phyloP scores from a whole-genome alignment of 1,140 invertebrate species.

The Prorops nasuta region DNA sequence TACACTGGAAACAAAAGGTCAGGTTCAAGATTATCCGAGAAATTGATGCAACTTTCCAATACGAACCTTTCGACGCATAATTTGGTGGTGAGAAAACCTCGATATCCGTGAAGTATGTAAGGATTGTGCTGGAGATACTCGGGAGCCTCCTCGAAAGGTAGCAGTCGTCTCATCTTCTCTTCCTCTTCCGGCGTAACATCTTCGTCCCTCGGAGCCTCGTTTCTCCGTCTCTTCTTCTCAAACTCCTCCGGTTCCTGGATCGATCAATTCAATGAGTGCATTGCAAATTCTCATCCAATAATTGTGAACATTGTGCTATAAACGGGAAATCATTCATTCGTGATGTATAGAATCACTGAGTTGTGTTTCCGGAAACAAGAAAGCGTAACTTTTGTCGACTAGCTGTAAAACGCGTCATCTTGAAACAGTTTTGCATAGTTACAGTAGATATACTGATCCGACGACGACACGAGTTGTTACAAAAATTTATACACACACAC shows the following conservation, averaged over 20 bases:
- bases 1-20: constrained; percentile 63
- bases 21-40: too few species aligned
- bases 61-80: constrained; percentile 82
- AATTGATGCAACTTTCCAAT: neutral
- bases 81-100: constrained; percentile 75
- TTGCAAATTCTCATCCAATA: neutral
- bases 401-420: too few species aligned
- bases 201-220: constrained; percentile 38
- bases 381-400: too few species aligned
- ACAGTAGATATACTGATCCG: too few species aligned
- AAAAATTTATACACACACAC: too few species aligned
- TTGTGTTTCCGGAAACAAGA: too few species aligned
- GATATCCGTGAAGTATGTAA: constrained; percentile 68
- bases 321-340: too few species aligned
- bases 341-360: too few species aligned
- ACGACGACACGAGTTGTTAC: too few species aligned
- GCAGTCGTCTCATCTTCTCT: constrained; percentile 50
- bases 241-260: constrained; percentile 29
- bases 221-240: too few species aligned
- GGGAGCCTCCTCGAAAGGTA: constrained; percentile 69
- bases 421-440: too few species aligned
- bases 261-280: constrained; percentile 1
- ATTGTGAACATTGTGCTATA: too few species aligned
- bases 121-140: constrained; percentile 80
- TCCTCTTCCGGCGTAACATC: constrained; percentile 44